Evolutionary conservation across 2,113 vertebrate species (phyloP).

Genomic region (Uropsilus gracilis): DNA sequence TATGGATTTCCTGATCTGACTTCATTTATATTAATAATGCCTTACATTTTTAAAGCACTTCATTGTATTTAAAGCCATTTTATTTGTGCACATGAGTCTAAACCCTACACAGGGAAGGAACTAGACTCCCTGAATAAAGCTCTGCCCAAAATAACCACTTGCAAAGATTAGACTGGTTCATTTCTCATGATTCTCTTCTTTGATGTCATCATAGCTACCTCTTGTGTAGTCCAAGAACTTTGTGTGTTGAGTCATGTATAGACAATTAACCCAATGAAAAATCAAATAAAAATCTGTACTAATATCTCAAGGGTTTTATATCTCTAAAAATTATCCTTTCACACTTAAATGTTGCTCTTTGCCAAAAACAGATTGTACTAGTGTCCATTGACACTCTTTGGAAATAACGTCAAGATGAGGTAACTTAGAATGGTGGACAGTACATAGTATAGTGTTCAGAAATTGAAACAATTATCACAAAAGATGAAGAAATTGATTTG

Average conservation of each 20-base stretch:
- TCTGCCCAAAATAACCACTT: neutral
- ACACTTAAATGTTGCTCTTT: neutral
- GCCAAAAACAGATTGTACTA: neutral
- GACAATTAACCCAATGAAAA: neutral
- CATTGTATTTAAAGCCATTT: slow-evolving; percentile 20
- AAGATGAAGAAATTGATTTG: neutral
- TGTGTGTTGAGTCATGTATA: neutral
- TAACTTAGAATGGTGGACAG: neutral
- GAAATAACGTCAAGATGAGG: neutral
- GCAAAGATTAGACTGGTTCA: neutral
- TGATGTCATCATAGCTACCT: neutral
- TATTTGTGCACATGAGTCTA: slow-evolving; percentile 5
- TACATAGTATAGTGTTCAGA: neutral
- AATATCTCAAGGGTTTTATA: neutral
- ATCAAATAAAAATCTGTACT: neutral
- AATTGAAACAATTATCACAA: neutral
- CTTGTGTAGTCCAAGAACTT: neutral
- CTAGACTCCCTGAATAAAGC: neutral
- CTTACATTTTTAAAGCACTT: slow-evolving; percentile 38
- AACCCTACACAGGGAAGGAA: neutral
- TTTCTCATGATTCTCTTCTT: neutral
- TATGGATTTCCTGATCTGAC: slow-evolving; percentile 48
- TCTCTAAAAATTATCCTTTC: neutral
- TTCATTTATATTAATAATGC: slow-evolving; percentile 55
- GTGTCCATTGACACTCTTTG: neutral